phyloP scores from a whole-genome alignment of 1,140 invertebrate genomes.

The Aphelenchoides besseyi region DNA sequence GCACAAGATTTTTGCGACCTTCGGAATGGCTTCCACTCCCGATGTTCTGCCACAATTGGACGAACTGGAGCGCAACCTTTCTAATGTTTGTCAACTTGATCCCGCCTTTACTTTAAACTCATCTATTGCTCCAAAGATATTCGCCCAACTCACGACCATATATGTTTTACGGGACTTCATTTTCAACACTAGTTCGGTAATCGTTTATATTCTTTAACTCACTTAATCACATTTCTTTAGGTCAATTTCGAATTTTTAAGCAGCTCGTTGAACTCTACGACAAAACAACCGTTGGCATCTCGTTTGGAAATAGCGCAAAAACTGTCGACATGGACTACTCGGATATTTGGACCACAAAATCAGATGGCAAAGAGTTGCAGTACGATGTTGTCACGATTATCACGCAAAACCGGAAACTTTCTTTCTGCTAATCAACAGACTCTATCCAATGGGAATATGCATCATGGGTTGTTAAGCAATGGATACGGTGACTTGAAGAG shows the following conservation, averaged over 20 bases:
- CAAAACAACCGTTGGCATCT: not conserved
- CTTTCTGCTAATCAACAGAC: not conserved
- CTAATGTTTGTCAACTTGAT: not conserved
- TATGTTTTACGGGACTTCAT: not conserved
- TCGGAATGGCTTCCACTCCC: not conserved
- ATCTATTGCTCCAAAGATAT: not conserved
- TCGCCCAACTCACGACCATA: not conserved
- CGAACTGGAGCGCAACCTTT: not conserved
- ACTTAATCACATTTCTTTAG: not conserved
- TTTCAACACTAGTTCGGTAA: not conserved
- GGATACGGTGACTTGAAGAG: not conserved
- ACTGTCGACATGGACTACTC: not conserved
- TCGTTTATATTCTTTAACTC: not conserved
- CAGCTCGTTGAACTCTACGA: not conserved
- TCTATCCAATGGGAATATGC: no score
- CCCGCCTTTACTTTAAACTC: not conserved
- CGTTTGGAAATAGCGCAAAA: slow-evolving; percentile 5
- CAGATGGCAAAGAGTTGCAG: not conserved
- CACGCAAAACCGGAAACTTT: not conserved
- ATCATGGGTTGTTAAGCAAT: not conserved
- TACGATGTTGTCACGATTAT: not conserved
- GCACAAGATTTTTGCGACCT: slow-evolving; percentile 5
- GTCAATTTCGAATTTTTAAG: not conserved
- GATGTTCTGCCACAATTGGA: not conserved
- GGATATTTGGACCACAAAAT: not conserved